Base-by-base conservation (phyloP, 1,140 invertebrate species). In the Brachionus paranguensis region DNA sequence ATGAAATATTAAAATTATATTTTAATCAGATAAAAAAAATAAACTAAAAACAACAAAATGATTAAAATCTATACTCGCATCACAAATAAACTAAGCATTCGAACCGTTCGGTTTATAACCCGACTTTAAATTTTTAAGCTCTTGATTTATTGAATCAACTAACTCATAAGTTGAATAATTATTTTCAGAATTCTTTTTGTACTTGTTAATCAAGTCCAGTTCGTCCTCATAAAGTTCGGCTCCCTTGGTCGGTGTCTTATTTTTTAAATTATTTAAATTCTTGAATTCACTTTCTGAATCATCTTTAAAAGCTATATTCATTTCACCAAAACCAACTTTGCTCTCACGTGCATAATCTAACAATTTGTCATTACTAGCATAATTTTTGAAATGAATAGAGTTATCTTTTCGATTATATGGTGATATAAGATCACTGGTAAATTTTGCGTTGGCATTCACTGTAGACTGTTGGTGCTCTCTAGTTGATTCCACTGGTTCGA, bases 361-460 rank as follows among this genome's bases (percentile, higher is more conserved):
- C 29, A 81, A 81, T 47, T 64, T 45, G n/a, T 81, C 78, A 45
- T 68, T 68, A 33, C 33, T 27, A 11, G 37, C 29, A 14, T 33
- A 27, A 17, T 45, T 60, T 68, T 81, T 81, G 4, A 64, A 81
- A 14, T 43, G 43, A 24, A 81, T 45, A 7, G 78, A 7, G 24
- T 81, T 81, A 1, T 81, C 78, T 81, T 29, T 12, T 45, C 78
- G 50, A 20, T 20, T 24, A 47, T 64, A 81, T 24, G 78, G 78
- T 24, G 78, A 81, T 65, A 81, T 81, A 20, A 81, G 24, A 43
- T 81, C 78, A 47, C 78, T 81, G 33, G 29, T 64, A 27, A 81
- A 64, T 20, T 27, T 45, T 24, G 53, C 78, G 33, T 81, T 81
- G 17, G 78, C 64, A 27, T 60, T 81, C 24, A 50, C 45, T 76